Evolutionary conservation across 2,797 vertebrate species (phyloP), one percentile per base, ranked within the genome.

Genomic region (Etheostoma perlongum): DNA sequence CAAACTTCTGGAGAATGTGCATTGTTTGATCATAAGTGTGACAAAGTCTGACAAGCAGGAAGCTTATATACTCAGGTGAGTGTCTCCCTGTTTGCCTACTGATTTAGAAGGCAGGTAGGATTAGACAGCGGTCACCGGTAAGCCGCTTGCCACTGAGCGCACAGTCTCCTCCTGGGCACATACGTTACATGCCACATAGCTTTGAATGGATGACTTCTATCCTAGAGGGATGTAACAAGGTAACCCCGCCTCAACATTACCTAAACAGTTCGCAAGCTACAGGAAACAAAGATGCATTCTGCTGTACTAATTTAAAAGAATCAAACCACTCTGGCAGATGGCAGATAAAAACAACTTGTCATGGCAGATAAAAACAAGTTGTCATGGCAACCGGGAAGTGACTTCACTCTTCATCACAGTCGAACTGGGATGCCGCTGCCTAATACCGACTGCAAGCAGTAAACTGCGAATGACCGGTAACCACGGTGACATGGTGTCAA

Each of bases 21-120:
- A 99, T 95, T 99, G 98, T 97, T 98, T 98, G 95, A 99, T 99
- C 96, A 98, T 99, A 96, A 99, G 98, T 97, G 98, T 99, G 97
- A 98, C 97, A 96, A 99, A 98, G 97, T 99, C 97, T 94, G 98
- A 99, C 97, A 99, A 97, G 96, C 98, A 99, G 97, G 98, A 99
- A 98, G 98, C 98, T 97, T 99, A 99, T 98, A 98, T 99, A 99
- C 98, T 99, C 98, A 99, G 98, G 98, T 99, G 91, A 96, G 96
- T 90, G 9, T 75, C 55, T 62, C 23, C 48, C 25, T 18, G 14
- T 67, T 73, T 62, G 59, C 57, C 58, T 58, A 4, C 69, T 25
- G 75, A 72, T 77, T 74, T 61, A 78, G 59, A 71, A 25, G 40
- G 55, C 49, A 23, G 61, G 2, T n/a, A 4, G 72, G 88, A 83